Conservation (phyloP, 1,140 invertebrate species). For the Leptoteleia sp. region DNA sequence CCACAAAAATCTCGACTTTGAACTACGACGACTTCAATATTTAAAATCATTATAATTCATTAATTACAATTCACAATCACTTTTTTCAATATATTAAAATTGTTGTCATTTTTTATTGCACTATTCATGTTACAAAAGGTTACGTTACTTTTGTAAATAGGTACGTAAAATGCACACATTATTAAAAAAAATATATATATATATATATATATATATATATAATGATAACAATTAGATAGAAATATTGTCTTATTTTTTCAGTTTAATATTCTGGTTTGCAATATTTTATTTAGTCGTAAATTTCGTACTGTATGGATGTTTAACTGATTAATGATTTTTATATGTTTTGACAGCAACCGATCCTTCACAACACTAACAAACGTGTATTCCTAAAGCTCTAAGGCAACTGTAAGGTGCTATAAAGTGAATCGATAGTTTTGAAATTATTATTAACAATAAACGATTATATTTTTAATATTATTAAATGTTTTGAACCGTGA, state of each 20-base stretch:
- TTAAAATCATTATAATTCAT: neutral
- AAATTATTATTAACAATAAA: no score
- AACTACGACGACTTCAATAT: neutral
- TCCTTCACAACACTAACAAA: conserved; percentile 33
- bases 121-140: conserved; percentile 15
- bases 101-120: no score
- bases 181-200: no score
- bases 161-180: no score
- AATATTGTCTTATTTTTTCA: no score
- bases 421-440: conserved; percentile 14
- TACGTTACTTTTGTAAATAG: conserved; percentile 14
- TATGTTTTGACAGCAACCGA: conserved; percentile 41
- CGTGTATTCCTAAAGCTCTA: conserved; percentile 41
- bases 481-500: no score
- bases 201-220: no score
- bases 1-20: neutral
- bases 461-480: no score
- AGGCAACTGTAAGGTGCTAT: conserved; percentile 46
- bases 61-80: neutral
- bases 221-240: neutral
- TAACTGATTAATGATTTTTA: conserved; percentile 32
- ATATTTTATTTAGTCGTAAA: no score
- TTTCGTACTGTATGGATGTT: neutral
- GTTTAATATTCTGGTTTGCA: no score
- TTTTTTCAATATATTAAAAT: no score